A percentile compares a stretch with the other conserved stretches of the same genome.
Conservation (phyloP, 2,888 invertebrate genomes). For the Frankliniella fusca region DNA sequence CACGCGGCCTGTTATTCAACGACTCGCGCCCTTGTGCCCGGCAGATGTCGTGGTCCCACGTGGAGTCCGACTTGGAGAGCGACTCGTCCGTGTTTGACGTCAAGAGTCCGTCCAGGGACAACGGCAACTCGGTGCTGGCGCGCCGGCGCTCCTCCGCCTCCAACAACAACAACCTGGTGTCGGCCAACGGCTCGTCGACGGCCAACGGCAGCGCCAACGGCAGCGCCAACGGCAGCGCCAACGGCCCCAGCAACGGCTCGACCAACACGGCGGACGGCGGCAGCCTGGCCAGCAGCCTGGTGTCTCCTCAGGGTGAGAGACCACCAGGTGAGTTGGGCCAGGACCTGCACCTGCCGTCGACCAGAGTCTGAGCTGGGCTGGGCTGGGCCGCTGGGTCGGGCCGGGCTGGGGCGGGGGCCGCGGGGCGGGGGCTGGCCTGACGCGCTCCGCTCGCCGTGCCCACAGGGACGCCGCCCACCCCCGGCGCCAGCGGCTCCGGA, state of each 20-base stretch:
- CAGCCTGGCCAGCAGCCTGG: slow-evolving; percentile 18
- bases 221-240: neutral
- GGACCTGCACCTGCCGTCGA: slow-evolving; percentile 8
- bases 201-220: slow-evolving; percentile 19
- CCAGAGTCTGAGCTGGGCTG: neutral
- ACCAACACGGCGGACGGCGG: neutral
- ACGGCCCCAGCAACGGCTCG: neutral
- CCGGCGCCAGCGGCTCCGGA: slow-evolving; percentile 36
- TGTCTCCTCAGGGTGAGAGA: slow-evolving; percentile 20
- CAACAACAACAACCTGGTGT: slow-evolving; percentile 22
- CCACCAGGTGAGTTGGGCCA: slow-evolving; percentile 18
- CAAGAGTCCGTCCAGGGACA: slow-evolving; percentile 52
- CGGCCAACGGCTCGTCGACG: slow-evolving; percentile 9
- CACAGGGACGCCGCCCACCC: slow-evolving; percentile 18
- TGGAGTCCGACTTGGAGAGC: slow-evolving; percentile 60
- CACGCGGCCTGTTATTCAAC: slow-evolving; percentile 32
- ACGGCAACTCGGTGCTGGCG: slow-evolving; percentile 30
- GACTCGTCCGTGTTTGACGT: slow-evolving; percentile 60
- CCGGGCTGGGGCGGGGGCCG: neutral
- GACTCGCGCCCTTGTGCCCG: neutral
- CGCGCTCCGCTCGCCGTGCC: neutral
- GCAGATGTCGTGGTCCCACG: slow-evolving; percentile 46
- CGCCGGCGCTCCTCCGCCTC: slow-evolving; percentile 20
- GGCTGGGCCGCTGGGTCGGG: neutral
- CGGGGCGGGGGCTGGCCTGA: neutral